Conservation (phyloP, 2,797 vertebrate species). For the Podargus strigoides region DNA sequence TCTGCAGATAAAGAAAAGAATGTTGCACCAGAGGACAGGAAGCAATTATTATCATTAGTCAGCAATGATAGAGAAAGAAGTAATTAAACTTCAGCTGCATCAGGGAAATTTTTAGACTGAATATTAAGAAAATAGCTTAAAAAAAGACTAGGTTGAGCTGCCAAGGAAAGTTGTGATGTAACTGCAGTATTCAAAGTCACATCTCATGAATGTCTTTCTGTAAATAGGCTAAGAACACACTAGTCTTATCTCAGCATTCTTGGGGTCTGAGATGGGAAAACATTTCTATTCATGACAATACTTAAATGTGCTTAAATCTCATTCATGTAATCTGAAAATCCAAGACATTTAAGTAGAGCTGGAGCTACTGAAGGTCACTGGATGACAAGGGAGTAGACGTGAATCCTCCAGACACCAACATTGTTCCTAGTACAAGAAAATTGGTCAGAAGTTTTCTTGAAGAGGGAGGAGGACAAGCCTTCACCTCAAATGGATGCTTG, state of each 20-base stretch:
- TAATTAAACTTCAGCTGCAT: slow-evolving; percentile 56
- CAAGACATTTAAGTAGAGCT: background rate
- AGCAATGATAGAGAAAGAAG: slow-evolving; percentile 42
- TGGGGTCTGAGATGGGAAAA: background rate
- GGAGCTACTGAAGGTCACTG: background rate
- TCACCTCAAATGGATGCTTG: background rate
- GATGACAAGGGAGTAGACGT: background rate
- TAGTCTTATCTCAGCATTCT: background rate
- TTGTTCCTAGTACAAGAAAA: background rate
- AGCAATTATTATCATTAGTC: slow-evolving; percentile 62
- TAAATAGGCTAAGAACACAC: background rate
- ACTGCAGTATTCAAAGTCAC: background rate
- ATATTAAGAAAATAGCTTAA: slow-evolving; percentile 1
- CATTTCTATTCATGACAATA: background rate
- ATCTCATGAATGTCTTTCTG: background rate
- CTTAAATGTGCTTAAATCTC: background rate
- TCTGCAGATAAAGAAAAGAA: slow-evolving; percentile 29
- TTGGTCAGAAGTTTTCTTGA: background rate
- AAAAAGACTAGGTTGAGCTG: background rate
- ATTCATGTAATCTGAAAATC: background rate
- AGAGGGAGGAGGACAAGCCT: background rate
- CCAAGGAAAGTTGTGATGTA: background rate
- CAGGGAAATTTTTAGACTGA: slow-evolving; percentile 25
- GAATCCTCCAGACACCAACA: background rate
- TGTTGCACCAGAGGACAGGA: slow-evolving; percentile 52